Evolutionary conservation across 2,797 vertebrate genomes (phyloP), one percentile per base, ranked within the genome.

Genomic region (Scyliorhinus canicula): DNA sequence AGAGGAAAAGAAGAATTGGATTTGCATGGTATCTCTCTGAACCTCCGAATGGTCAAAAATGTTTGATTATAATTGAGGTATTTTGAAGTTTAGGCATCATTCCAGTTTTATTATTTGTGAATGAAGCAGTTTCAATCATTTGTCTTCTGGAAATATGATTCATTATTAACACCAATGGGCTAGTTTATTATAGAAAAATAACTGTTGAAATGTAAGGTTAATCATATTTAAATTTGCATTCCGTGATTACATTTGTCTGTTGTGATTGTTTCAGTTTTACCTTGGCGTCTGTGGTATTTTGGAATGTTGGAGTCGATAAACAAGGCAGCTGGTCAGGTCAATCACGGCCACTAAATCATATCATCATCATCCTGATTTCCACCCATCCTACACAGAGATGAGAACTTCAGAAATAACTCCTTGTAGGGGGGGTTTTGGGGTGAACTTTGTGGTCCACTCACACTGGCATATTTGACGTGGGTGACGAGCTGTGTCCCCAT

Each of bases 121-220:
- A 3, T 21, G 35, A 60, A 60, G 35, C 57, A 65, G 35, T 90
- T 90, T 63, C 11, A 90, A 63, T n/a, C 40, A 7, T 90, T 35
- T 60, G n/a, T 90, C 55, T 16, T n/a, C 60, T 19, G 6, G 6
- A 5, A n/a, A n/a, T 90, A 5, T 57, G 86, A 40, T 90, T 60
- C 60, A 90, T 40, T 21, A 40, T 85, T 52, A 24, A 44, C 4
- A 90, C 21, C 14, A 60, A 90, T 60, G 35, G 5, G 35, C 55
- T 35, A 60, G n/a, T 57, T n/a, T 40, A 60, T 60, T 26, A n/a
- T 8, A 90, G 35, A 90, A 90, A 40, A 52, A 40, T 77, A 40
- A 79, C 74, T 79, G 74, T 79, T 79, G 35, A 79, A 79, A 55
- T 86, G 82, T 86, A 86, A 52, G 86, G 11, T 90, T n/a, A n/a